Evolutionary conservation across 2,888 invertebrate genomes (phyloP).

Genomic region (Zelleria hepariella): DNA sequence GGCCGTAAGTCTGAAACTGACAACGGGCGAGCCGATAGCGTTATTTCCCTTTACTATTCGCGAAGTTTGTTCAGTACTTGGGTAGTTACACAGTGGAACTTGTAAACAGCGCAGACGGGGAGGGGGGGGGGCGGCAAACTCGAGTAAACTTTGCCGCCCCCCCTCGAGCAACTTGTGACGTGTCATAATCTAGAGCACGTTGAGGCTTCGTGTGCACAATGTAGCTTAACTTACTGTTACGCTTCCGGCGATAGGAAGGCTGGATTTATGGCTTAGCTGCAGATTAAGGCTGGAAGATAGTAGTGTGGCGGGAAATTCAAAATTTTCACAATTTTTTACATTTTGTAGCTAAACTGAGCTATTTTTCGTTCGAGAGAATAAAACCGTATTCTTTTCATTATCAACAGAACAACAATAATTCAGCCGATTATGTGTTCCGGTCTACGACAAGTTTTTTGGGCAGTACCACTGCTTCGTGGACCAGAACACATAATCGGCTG

Average conservation of each 20-base stretch:
- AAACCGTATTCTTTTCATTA: no score
- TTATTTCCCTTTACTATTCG: conserved; percentile 25
- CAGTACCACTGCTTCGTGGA: no score
- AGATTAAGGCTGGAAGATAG: background rate
- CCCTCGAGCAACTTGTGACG: conserved; percentile 32
- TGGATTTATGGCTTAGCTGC: background rate
- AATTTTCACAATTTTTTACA: no score
- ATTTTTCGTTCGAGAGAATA: no score
- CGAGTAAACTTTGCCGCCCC: background rate
- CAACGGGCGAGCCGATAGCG: conserved; percentile 25
- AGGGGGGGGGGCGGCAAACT: conserved; percentile 18
- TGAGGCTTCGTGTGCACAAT: conserved; percentile 21
- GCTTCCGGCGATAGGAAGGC: background rate
- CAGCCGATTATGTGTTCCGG: no score
- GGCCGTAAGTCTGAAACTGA: conserved; percentile 4
- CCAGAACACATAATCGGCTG: no score
- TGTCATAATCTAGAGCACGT: conserved; percentile 36
- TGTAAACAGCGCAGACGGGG: conserved; percentile 33
- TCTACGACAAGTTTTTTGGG: no score
- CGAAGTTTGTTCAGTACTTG: conserved; percentile 20
- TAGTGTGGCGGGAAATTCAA: no score
- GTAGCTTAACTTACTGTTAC: conserved; percentile 14
- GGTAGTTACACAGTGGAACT: conserved; percentile 37
- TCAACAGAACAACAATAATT: no score
- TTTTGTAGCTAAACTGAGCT: no score